A percentile compares a stretch with the other conserved stretches of the same genome.
Conservation (phyloP, 2,113 vertebrate species). For the Chinchilla lanigera region DNA sequence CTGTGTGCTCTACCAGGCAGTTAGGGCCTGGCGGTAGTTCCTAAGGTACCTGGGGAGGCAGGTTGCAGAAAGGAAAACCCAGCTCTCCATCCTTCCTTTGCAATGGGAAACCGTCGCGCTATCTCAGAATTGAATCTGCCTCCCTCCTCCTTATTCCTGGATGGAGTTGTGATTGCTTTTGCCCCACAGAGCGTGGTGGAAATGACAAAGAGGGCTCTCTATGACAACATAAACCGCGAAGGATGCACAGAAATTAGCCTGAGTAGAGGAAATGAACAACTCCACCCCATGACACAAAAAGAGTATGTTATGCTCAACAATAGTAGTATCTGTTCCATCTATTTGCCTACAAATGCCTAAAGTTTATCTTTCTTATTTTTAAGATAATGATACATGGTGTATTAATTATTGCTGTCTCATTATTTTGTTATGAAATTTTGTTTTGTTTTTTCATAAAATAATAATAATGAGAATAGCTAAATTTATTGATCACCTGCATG, state of each 20-base stretch:
- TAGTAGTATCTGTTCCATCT: not conserved
- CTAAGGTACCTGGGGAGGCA: not conserved
- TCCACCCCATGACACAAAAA: not conserved
- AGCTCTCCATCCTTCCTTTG: not conserved
- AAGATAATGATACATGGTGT: not conserved
- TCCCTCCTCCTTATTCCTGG: not conserved
- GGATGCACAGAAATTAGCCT: not conserved
- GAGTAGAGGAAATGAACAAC: not conserved
- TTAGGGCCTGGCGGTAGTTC: not conserved
- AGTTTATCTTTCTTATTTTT: not conserved
- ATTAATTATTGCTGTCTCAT: not conserved
- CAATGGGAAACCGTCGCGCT: not conserved
- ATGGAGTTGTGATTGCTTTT: not conserved
- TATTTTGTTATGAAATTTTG: not conserved
- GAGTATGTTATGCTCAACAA: not conserved
- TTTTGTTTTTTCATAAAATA: not conserved
- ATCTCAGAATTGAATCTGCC: not conserved
- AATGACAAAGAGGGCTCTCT: not conserved
- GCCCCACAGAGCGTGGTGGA: not conserved
- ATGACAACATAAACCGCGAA: not conserved
- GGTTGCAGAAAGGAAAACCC: not conserved
- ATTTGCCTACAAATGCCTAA: not conserved
- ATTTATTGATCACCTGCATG: not conserved
- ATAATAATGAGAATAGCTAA: not conserved
- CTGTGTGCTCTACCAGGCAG: not conserved